Base-by-base conservation (phyloP, 2,797 vertebrate species). In the Tiaroga cobitis region DNA sequence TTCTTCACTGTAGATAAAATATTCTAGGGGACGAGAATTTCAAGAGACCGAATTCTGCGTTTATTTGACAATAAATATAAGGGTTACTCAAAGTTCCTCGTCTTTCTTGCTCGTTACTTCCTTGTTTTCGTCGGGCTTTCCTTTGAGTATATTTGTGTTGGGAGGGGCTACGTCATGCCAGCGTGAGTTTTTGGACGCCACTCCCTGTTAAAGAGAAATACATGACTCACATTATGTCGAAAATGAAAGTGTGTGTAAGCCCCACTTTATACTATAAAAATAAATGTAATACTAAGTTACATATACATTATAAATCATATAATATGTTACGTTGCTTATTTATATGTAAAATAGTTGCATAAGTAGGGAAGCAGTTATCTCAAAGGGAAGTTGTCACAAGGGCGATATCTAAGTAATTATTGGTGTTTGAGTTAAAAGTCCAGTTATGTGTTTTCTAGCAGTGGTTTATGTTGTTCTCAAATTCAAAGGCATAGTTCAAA, bases 61-160 rank as follows among this genome's bases (percentile, higher is more conserved):
- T 84, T 72, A 59, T 63, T 32, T 32, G 26, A 9, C 32, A n/a
- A 67, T 76, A 67, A 72, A 79, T 72, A 75, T 26, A 34, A 43
- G 51, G 4, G 78, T 93, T 93, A 91, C 85, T 75, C 90, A 80
- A 91, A 90, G 92, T 89, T 94, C 94, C 90, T 92, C 89, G 92
- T 94, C 81, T 73, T 37, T 82, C 82, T 70, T 67, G 8, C 46
- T 73, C 5, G 70, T 89, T 92, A 96, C 95, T 96, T 96, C 95
- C 95, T 95, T 95, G 95, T 96, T 96, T 95, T 94, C 91, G 90
- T 92, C 92, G 89, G 72, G 51, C 46, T 87, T 75, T 72, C 74
- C 79, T 69, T 80, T 80, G 72, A 80, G 78, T 85, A 80, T 92
- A 94, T 93, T 94, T 95, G 94, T 94, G 94, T 91, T 94, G 93